Percentiles rank a stretch among this genome's conserved stretches.
These are phyloP conservation scores for Macrosoma leucophasiata DNA, from an alignment of 2,888 invertebrate genomes.

Conservation along the genomic window DNA sequence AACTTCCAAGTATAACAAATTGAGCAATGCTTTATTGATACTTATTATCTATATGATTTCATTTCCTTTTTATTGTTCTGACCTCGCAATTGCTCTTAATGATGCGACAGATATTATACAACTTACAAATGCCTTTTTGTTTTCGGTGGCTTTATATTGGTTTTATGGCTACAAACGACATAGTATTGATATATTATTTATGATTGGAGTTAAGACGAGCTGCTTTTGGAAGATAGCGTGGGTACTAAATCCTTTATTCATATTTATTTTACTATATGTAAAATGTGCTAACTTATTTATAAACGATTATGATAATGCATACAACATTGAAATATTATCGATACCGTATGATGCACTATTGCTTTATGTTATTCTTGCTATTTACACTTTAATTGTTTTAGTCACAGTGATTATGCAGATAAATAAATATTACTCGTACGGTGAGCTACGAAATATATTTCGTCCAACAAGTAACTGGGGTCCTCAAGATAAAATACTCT, in stretches of 20 bases:
- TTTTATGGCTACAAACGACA: slow-evolving; percentile 55
- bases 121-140: slow-evolving; percentile 41
- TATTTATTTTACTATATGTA: slow-evolving; percentile 33
- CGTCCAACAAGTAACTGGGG: slow-evolving; percentile 49
- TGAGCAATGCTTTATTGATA: slow-evolving; percentile 33
- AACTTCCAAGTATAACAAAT: slow-evolving; percentile 33
- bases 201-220: slow-evolving; percentile 63
- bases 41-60: slow-evolving; percentile 34
- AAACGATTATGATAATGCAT: slow-evolving; percentile 32
- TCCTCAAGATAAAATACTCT: slow-evolving; percentile 48
- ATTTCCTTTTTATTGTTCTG: slow-evolving; percentile 55
- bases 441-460: slow-evolving; percentile 32
- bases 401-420: slow-evolving; percentile 37
- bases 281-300: slow-evolving; percentile 30
- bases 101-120: slow-evolving; percentile 49
- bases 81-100: slow-evolving; percentile 42
- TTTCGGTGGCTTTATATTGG: slow-evolving; percentile 59
- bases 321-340: slow-evolving; percentile 28
- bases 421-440: slow-evolving; percentile 27
- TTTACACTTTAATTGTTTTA: slow-evolving; percentile 40
- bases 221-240: slow-evolving; percentile 55
- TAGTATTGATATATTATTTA: slow-evolving; percentile 58
- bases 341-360: slow-evolving; percentile 34
- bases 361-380: slow-evolving; percentile 35
- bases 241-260: slow-evolving; percentile 48